These are phyloP conservation scores for Calameuta filiformis DNA, from an alignment of 2,888 invertebrate species.

Conservation along the genomic window DNA sequence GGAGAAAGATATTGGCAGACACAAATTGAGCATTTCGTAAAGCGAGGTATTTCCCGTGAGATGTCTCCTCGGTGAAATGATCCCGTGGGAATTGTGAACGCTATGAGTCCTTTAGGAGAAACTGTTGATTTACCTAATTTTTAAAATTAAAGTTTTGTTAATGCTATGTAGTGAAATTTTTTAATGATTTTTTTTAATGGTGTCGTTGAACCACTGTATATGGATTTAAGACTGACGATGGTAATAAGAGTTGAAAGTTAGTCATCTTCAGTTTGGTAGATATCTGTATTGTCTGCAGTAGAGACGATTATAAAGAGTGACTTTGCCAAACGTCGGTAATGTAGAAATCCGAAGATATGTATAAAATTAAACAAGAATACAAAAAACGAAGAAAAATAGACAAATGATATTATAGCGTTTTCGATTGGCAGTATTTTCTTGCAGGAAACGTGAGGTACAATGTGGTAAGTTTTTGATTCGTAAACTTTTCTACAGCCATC, in stretches of 20 bases:
- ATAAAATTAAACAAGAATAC: neutral
- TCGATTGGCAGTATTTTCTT: neutral
- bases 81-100: neutral
- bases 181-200: neutral
- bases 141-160: neutral
- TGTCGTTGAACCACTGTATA: neutral
- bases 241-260: neutral
- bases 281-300: neutral
- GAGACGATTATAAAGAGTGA: neutral
- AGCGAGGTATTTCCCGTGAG: neutral
- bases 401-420: neutral
- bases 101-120: neutral
- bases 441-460: neutral
- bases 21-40: neutral
- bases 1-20: neutral
- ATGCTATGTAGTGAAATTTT: neutral
- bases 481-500: neutral
- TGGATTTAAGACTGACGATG: neutral
- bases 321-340: neutral
- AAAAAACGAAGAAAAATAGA: neutral
- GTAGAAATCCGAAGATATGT: neutral
- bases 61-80: neutral
- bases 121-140: neutral
- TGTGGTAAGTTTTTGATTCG: too few relatives aligned
- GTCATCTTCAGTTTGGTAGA: too few relatives aligned